phyloP scores from a whole-genome alignment of 2,797 vertebrate genomes.

The Chaenodraco wilsoni region DNA sequence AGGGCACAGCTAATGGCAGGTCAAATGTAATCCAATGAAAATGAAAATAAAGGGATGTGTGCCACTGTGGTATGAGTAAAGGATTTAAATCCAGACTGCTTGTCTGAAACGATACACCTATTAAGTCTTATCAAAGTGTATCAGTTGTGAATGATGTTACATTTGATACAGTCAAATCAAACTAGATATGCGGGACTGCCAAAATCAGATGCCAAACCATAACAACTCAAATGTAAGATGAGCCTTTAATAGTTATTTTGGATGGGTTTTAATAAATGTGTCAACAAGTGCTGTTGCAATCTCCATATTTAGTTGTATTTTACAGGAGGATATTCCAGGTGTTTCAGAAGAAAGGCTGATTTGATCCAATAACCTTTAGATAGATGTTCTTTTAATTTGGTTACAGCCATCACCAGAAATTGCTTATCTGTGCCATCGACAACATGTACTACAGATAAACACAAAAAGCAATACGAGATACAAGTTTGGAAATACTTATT shows the following conservation, averaged over 20 bases:
- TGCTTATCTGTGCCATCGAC: conserved; percentile 1
- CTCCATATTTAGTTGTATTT: conserved; percentile 43
- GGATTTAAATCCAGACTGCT: neutral
- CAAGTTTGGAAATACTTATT: neutral
- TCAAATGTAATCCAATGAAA: conserved; percentile 72
- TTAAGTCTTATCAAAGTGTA: neutral
- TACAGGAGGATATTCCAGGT: conserved; percentile 49
- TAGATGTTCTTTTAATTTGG: conserved; percentile 36
- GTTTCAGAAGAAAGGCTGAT: conserved; percentile 48
- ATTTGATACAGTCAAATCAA: neutral
- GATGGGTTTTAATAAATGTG: conserved; percentile 40
- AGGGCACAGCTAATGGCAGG: conserved; percentile 59
- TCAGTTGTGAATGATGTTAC: conserved; percentile 7
- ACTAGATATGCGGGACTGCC: neutral
- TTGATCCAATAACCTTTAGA: conserved; percentile 43
- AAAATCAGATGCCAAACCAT: conserved; percentile 5
- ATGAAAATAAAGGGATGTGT: conserved; percentile 60
- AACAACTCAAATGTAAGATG: conserved; percentile 26
- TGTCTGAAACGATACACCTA: conserved; percentile 7
- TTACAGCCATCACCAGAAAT: conserved; percentile 20
- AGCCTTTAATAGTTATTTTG: conserved; percentile 26
- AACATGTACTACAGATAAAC: neutral
- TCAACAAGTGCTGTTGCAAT: conserved; percentile 23
- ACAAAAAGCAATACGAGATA: neutral
- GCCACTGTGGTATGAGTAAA: neutral